Conservation (phyloP, 2,113 vertebrate species). For the Mus spicilegus region DNA sequence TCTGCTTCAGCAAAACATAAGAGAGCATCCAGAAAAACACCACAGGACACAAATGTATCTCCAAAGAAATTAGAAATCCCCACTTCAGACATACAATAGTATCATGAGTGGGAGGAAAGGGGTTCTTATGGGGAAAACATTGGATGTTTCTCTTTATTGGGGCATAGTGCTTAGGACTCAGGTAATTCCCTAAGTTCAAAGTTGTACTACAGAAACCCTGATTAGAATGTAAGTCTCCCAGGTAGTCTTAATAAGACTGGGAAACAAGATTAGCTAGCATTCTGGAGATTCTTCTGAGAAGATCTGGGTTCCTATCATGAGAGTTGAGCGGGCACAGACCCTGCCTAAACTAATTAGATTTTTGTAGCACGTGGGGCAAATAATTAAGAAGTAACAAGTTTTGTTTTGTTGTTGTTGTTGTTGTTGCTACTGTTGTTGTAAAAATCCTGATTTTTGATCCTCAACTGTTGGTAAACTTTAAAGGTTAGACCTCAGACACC, state of each 20-base stretch:
- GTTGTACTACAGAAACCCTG: not conserved
- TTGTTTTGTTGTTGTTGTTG: not conserved
- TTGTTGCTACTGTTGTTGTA: not conserved
- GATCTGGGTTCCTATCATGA: not conserved
- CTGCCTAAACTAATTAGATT: not conserved
- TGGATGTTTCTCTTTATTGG: not conserved
- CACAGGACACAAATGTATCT: too few relatives aligned
- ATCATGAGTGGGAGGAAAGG: not conserved
- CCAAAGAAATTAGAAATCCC: too few relatives aligned
- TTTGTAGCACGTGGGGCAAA: not conserved
- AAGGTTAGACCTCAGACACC: not conserved
- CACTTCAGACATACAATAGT: not conserved
- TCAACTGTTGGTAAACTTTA: slow-evolving; percentile 4
- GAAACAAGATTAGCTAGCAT: not conserved
- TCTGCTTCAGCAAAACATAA: too few relatives aligned
- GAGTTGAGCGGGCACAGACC: not conserved
- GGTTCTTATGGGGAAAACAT: not conserved
- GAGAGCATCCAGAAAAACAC: too few relatives aligned
- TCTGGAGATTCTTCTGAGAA: not conserved
- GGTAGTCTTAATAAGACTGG: not conserved
- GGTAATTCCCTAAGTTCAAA: not conserved
- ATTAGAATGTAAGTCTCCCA: not conserved
- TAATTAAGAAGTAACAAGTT: slow-evolving; percentile 40
- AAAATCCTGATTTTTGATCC: slow-evolving; percentile 3
- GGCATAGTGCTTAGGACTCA: not conserved